Evolutionary conservation across 2,113 vertebrate genomes (phyloP).

Genomic region (Dinomys branickii): DNA sequence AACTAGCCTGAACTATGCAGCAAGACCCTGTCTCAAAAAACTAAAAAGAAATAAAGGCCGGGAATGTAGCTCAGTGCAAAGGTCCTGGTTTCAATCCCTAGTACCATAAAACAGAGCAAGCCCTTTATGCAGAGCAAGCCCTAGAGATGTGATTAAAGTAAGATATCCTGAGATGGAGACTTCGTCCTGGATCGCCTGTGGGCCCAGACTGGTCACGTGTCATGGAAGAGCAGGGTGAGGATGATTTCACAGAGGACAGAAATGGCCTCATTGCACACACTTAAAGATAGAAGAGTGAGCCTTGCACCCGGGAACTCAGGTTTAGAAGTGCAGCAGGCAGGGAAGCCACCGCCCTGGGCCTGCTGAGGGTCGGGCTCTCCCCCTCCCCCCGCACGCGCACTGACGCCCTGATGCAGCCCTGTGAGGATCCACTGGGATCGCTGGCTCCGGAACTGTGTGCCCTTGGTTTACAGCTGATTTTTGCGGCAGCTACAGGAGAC

Average conservation of each 20-base stretch:
- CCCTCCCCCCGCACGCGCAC: background rate
- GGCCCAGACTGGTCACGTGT: too few species aligned
- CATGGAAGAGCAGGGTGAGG: too few species aligned
- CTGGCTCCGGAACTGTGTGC: background rate
- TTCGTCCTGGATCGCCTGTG: background rate
- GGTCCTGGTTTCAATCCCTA: background rate
- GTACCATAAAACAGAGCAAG: background rate
- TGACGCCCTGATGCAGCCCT: background rate
- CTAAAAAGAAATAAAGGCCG: background rate
- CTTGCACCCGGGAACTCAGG: background rate
- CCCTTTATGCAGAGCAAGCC: background rate
- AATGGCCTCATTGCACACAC: background rate
- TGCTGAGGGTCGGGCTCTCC: too few species aligned
- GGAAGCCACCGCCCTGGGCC: background rate
- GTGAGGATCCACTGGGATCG: background rate
- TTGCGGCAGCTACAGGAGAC: background rate
- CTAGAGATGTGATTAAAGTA: background rate
- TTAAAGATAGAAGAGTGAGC: background rate
- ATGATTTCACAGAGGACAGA: background rate
- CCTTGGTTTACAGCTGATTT: background rate
- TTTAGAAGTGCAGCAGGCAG: background rate
- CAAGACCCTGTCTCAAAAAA: background rate
- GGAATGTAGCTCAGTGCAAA: background rate
- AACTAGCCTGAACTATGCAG: background rate
- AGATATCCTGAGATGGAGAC: background rate